Percentiles rank a stretch among this genome's conserved stretches.
phyloP scores from a whole-genome alignment of 2,888 invertebrate species.

The Physocephala rufipes region DNA sequence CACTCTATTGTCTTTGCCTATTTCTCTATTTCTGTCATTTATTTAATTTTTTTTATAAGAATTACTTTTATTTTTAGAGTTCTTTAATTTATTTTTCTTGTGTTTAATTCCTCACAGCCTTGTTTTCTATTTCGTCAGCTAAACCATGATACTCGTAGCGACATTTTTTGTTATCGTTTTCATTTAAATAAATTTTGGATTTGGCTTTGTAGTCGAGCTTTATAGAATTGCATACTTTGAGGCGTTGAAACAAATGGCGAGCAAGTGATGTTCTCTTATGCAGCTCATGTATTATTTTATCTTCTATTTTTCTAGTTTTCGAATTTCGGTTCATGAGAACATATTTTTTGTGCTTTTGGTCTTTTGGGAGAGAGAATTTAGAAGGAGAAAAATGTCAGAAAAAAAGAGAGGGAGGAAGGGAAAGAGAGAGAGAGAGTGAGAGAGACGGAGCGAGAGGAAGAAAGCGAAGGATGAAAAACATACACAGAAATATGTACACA shows the following conservation, averaged over 20 bases:
- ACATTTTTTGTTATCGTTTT: too few species aligned
- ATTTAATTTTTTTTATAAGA: neutral
- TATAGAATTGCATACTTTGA: constrained; percentile 14
- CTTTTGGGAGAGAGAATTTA: neutral
- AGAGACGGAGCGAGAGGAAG: constrained; percentile 5
- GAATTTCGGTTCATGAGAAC: constrained; percentile 19
- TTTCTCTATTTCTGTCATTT: neutral
- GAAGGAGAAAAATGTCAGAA: neutral
- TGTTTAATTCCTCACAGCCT: too few species aligned
- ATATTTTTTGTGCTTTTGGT: neutral
- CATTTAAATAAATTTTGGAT: neutral
- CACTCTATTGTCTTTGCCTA: neutral
- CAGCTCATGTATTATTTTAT: constrained; percentile 21
- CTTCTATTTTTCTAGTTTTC: neutral
- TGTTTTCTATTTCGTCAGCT: too few species aligned
- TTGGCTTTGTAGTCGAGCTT: neutral
- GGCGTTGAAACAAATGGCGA: constrained; percentile 12
- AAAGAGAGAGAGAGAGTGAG: neutral
- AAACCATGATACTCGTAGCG: too few species aligned
- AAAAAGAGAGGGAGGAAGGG: neutral
- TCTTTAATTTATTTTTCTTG: too few species aligned
- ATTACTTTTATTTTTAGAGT: neutral
- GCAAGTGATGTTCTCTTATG: neutral
- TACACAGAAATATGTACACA: too few species aligned
- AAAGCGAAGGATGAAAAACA: constrained; percentile 1